Base-by-base conservation (phyloP, 1,140 invertebrate genomes). In the Bradynema listronoti region DNA sequence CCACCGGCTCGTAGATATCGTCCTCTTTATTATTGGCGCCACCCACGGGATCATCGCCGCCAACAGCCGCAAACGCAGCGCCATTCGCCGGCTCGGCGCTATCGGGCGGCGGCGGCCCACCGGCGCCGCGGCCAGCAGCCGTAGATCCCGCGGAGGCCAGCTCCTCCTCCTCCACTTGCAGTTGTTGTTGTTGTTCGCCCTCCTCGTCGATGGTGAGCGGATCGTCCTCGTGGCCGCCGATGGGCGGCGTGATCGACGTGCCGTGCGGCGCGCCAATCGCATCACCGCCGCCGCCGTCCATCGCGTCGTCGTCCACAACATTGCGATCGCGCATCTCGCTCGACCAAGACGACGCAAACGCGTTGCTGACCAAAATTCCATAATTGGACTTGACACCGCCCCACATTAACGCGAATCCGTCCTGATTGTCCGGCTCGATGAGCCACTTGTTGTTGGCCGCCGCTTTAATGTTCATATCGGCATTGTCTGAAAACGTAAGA, bases 321-420 rank as follows among this genome's bases (percentile, higher is more conserved):
- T n/a, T n/a, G n/a, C n/a, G n/a, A n/a, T n/a, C n/a, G n/a, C n/a
- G n/a, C n/a, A n/a, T n/a, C n/a, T n/a, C n/a, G n/a, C n/a, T n/a
- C n/a, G n/a, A n/a, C n/a, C n/a, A n/a, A n/a, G n/a, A n/a, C n/a
- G n/a, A 22, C 52, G 54, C 29, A 19, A 33, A 16, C 9, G 39
- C 25, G 9, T 55, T 43, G n/a, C 50, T 43, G 5, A 67, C 24
- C 6, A 65, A 16, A 36, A 68, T 46, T 30, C 70, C 67, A 45
- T 61, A 69, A 39, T 66, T 69, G n/a, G 69, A 43, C 27, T 52
- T 30, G 0, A 69, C 67, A 33, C 67, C 65, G 36, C 67, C 67
- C 65, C 70, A 69, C 69, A 73, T 73, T 29, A 69, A 39, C 9
- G 67, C 67, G 56, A 69, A 69, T 7, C 70, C 67, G 39, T 69